A percentile compares a stretch with the other conserved stretches of the same genome.
Conservation (phyloP, 2,113 vertebrate genomes). For the Poeciliopsis turrubarensis region DNA sequence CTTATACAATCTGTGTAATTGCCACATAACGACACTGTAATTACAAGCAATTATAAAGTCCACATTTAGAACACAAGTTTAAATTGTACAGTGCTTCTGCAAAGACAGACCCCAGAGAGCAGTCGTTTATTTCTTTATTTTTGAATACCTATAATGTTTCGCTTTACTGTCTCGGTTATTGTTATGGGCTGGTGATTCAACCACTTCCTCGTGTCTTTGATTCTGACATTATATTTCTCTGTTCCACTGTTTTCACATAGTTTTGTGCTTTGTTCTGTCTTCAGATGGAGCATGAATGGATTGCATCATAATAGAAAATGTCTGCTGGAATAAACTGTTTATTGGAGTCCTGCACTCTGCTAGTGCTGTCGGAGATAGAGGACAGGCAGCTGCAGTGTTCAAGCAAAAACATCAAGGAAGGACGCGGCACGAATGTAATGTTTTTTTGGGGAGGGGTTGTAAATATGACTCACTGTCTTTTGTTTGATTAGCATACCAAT, state of each 20-base stretch:
- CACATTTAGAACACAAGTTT: constrained; percentile 29
- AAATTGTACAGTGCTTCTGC: constrained; percentile 1
- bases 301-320: not conserved
- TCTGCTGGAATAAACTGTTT: not conserved
- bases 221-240: not conserved
- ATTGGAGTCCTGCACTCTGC: not conserved
- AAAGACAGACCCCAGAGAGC: not conserved
- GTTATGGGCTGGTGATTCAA: not conserved
- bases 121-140: not conserved
- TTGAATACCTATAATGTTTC: not conserved
- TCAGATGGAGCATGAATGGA: not conserved
- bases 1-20: constrained; percentile 45
- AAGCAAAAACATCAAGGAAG: not conserved
- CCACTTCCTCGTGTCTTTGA: not conserved
- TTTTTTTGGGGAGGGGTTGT: not conserved
- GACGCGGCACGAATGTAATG: not conserved
- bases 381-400: not conserved
- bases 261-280: not conserved
- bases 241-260: not conserved
- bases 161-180: not conserved
- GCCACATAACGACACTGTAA: constrained; percentile 49
- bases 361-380: not conserved
- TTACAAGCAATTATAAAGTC: constrained; percentile 67
- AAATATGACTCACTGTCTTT: not conserved
- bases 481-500: not conserved